A percentile compares a stretch with the other conserved stretches of the same genome.
Conservation (phyloP, 2,888 invertebrate genomes). For the Apantesis nais region DNA sequence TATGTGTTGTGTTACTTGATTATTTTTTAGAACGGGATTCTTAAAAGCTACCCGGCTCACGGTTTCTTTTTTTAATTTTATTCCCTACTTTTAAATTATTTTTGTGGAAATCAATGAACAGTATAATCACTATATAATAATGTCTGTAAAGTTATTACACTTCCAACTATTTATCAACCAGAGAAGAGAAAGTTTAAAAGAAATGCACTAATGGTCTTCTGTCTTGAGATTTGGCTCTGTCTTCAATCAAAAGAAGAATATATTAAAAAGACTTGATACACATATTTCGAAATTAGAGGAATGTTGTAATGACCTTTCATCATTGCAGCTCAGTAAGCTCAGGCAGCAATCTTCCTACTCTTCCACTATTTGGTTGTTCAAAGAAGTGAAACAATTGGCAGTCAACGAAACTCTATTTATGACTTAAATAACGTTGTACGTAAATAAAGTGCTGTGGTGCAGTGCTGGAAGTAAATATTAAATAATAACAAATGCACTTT, state of each 20-base stretch:
- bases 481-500: slow-evolving; percentile 39
- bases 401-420: slow-evolving; percentile 7
- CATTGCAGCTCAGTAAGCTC: neutral
- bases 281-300: neutral
- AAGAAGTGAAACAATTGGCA: neutral
- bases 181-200: no score
- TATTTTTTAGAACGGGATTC: no score
- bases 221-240: no score
- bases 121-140: no score
- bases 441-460: slow-evolving; percentile 17
- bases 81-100: no score
- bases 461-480: slow-evolving; percentile 24
- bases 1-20: no score
- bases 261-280: neutral
- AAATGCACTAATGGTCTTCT: no score
- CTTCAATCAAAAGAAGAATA: neutral
- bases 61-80: no score
- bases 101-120: no score
- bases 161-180: no score
- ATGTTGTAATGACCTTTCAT: neutral
- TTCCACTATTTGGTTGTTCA: neutral
- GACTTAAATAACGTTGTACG: slow-evolving; percentile 8
- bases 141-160: no score
- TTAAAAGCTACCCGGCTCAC: no score
- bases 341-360: neutral